These are phyloP conservation scores for Graphium colonna DNA, from an alignment of 2,888 invertebrate species.

Conservation along the genomic window DNA sequence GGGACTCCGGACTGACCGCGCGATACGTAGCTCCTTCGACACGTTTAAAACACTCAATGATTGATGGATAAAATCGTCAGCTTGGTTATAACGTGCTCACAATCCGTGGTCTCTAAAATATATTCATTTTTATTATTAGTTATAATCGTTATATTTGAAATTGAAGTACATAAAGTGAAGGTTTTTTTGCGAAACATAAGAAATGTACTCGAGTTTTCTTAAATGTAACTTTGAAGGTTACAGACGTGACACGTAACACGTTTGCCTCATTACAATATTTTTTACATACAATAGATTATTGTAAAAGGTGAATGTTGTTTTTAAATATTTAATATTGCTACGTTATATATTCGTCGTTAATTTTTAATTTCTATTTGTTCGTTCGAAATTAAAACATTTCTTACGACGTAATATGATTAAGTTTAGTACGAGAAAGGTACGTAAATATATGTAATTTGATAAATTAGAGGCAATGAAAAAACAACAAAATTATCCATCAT, in stretches of 20 bases:
- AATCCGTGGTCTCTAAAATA: background rate
- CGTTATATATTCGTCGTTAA: too few relatives aligned
- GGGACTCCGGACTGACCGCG: conserved; percentile 16
- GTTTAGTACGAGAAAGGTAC: too few relatives aligned
- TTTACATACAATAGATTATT: too few relatives aligned
- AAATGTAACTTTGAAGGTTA: too few relatives aligned
- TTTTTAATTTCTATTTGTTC: too few relatives aligned
- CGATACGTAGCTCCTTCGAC: background rate
- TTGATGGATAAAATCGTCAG: background rate
- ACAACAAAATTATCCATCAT: background rate
- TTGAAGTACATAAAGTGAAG: background rate
- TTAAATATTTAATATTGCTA: background rate
- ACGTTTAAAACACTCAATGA: background rate
- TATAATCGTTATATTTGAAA: background rate
- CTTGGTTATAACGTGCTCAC: background rate
- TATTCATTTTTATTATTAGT: background rate
- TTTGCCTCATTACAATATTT: too few relatives aligned
- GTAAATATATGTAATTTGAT: too few relatives aligned
- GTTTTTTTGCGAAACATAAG: background rate
- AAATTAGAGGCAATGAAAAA: too few relatives aligned
- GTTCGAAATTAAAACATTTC: too few relatives aligned
- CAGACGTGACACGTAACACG: too few relatives aligned
- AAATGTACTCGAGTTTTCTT: too few relatives aligned
- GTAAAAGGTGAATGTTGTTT: background rate
- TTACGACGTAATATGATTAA: too few relatives aligned